Evolutionary conservation across 2,888 invertebrate species (phyloP).

Genomic region (Thereva nobilitata): DNA sequence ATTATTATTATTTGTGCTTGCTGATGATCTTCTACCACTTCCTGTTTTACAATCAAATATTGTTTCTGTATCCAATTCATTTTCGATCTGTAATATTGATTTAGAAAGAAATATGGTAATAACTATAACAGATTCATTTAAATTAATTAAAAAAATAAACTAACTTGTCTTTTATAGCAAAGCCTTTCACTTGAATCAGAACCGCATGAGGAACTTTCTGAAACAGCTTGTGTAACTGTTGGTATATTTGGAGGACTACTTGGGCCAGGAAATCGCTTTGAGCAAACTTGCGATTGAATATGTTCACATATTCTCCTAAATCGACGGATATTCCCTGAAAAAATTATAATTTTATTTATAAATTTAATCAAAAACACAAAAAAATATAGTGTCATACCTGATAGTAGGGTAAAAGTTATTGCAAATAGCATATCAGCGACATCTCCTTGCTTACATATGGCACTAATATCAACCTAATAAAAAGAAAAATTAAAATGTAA

Average conservation of each 20-base stretch:
- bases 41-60: conserved; percentile 57
- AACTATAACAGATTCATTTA: background rate
- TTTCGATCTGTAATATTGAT: conserved; percentile 53
- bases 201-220: conserved; percentile 59
- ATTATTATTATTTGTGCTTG: conserved; percentile 58
- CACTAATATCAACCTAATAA: conserved; percentile 86
- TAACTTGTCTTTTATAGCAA: conserved; percentile 57
- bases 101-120: conserved; percentile 15
- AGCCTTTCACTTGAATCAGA: conserved; percentile 58
- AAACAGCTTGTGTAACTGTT: conserved; percentile 58
- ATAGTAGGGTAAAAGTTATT: conserved; percentile 90
- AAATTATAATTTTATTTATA: conserved; percentile 42
- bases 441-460: conserved; percentile 75
- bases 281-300: conserved; percentile 83
- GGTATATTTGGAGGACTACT: conserved; percentile 57
- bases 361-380: conserved; percentile 20
- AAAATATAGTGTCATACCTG: conserved; percentile 67
- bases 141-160: conserved; percentile 4
- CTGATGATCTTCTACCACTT: conserved; percentile 56
- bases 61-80: conserved; percentile 56
- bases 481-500: background rate
- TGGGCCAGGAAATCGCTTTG: conserved; percentile 60
- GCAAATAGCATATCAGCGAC: conserved; percentile 79
- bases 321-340: conserved; percentile 85
- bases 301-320: conserved; percentile 96